phyloP scores from a whole-genome alignment of 2,113 vertebrate genomes.

The Peromyscus leucopus region DNA sequence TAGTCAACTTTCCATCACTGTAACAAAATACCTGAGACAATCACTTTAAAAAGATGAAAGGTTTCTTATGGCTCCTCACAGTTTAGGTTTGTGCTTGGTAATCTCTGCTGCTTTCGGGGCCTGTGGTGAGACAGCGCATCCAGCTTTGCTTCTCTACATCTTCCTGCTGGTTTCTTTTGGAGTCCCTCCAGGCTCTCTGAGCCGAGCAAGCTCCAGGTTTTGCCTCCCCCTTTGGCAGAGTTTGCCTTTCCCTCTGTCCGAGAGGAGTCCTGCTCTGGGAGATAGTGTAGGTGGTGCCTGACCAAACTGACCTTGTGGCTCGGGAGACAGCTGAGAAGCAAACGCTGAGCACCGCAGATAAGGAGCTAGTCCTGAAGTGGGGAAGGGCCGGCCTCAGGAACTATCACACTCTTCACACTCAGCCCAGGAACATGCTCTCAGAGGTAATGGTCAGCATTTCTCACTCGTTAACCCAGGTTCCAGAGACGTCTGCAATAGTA shows the following conservation, averaged over 20 bases:
- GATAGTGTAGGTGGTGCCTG: constrained; percentile 36
- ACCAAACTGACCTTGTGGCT: constrained; percentile 3
- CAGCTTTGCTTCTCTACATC: neutral
- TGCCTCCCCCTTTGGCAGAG: neutral
- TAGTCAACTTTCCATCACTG: neutral
- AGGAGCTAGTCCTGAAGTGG: neutral
- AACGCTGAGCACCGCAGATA: neutral
- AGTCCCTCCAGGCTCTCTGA: neutral
- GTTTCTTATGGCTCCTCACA: neutral
- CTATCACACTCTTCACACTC: neutral
- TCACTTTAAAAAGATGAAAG: neutral
- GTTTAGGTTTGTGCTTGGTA: neutral
- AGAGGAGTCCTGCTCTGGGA: neutral
- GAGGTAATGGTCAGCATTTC: neutral
- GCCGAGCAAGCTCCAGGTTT: neutral
- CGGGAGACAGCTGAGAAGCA: constrained; percentile 26
- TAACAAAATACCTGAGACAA: neutral
- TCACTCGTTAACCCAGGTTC: neutral
- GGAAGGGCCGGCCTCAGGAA: neutral
- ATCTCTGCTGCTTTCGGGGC: neutral
- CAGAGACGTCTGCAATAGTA: neutral
- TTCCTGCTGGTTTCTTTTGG: neutral
- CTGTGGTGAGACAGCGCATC: neutral
- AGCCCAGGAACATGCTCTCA: neutral
- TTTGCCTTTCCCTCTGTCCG: neutral